phyloP scores from a whole-genome alignment of 2,888 invertebrate species.

The Melipona bicolor region DNA sequence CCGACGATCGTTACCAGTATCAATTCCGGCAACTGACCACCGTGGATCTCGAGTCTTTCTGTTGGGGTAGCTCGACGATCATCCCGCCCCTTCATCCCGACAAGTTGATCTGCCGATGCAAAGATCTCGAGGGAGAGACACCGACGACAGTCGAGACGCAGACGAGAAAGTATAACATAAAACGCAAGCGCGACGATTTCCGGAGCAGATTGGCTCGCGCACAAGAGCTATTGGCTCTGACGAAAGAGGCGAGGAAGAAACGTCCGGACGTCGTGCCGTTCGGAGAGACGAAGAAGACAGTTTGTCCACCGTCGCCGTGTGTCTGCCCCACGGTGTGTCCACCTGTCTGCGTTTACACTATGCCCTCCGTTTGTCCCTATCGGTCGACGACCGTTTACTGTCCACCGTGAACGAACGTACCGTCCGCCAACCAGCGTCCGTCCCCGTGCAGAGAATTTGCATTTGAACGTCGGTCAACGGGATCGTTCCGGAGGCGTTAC shows the following conservation, averaged over 20 bases:
- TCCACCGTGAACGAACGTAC: constrained; percentile 16
- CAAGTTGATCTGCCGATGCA: constrained; percentile 56
- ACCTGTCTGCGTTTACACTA: constrained; percentile 13
- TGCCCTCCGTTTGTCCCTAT: constrained; percentile 37
- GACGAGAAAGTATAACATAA: constrained; percentile 31
- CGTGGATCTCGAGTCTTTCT: constrained; percentile 62
- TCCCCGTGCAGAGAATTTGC: constrained; percentile 29
- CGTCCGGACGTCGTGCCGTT: constrained; percentile 23
- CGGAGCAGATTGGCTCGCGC: not conserved
- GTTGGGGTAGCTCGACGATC: constrained; percentile 64
- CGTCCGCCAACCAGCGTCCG: not conserved
- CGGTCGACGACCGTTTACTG: constrained; percentile 36
- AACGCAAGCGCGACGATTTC: not conserved
- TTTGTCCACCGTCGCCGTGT: constrained; percentile 7
- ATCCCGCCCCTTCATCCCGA: constrained; percentile 46
- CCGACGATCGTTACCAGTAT: constrained; percentile 71
- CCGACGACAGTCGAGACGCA: constrained; percentile 16
- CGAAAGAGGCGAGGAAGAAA: constrained; percentile 40
- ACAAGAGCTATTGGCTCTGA: constrained; percentile 18
- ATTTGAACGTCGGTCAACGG: constrained; percentile 30
- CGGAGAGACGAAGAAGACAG: constrained; percentile 9
- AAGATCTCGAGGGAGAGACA: not conserved
- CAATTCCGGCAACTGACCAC: constrained; percentile 71
- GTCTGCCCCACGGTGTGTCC: constrained; percentile 18
- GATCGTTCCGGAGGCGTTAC: constrained; percentile 13